These are phyloP conservation scores for Cyprinus carpio DNA, from an alignment of 2,113 vertebrate species.

Conservation along the genomic window DNA sequence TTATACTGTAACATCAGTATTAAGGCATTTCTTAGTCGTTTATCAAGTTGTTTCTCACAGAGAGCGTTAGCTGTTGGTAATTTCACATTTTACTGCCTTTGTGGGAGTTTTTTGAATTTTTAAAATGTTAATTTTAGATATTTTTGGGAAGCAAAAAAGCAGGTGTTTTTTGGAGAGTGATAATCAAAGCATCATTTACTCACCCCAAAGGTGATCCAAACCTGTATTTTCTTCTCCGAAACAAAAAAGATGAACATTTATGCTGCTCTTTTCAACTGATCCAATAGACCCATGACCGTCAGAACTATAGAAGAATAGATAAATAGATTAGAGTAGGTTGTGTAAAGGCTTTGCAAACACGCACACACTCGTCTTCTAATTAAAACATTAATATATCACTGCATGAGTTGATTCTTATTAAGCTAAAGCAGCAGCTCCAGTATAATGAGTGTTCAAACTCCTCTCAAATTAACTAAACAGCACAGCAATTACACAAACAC, in stretches of 20 bases:
- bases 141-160: not conserved
- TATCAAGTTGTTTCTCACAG: not conserved
- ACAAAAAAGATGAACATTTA: not conserved
- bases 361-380: not conserved
- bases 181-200: not conserved
- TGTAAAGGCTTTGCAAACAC: not conserved
- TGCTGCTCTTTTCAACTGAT: not conserved
- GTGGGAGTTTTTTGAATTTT: not conserved
- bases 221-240: not conserved
- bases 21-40: not conserved
- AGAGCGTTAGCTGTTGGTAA: not conserved
- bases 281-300: not conserved
- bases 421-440: not conserved
- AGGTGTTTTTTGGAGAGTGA: not conserved
- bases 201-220: not conserved
- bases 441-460: conserved; percentile 20
- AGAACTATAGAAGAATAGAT: not conserved
- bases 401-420: conserved; percentile 7
- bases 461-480: conserved; percentile 4
- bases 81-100: not conserved
- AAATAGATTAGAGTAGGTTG: too few relatives aligned
- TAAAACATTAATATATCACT: conserved; percentile 9
- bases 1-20: not conserved
- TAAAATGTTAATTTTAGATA: not conserved
- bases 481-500: conserved; percentile 21